Conservation (phyloP, 2,113 vertebrate species). For the Trinectes maculatus region DNA sequence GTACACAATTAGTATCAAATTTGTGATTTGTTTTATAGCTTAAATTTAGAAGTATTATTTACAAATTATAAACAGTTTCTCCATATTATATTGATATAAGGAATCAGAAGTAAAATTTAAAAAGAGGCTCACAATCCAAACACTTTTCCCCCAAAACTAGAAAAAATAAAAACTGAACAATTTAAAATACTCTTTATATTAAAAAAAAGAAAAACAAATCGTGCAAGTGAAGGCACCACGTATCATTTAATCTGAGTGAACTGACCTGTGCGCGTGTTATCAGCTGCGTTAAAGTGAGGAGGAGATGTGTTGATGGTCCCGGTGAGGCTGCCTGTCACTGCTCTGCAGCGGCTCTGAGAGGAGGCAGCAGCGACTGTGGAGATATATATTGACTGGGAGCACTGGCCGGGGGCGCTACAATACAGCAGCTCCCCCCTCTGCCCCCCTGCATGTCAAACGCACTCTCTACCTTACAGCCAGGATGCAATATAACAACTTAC, state of each 20-base stretch:
- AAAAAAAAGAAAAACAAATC: neutral
- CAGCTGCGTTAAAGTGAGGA: neutral
- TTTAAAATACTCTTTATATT: neutral
- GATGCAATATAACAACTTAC: conserved; percentile 57
- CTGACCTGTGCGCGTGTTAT: neutral
- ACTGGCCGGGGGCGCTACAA: conserved; percentile 77
- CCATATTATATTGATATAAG: neutral
- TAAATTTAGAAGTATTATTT: too few species aligned
- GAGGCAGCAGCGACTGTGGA: conserved; percentile 65
- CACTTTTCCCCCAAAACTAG: too few species aligned
- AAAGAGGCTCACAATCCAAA: neutral
- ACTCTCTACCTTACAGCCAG: conserved; percentile 68
- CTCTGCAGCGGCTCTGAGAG: conserved; percentile 65
- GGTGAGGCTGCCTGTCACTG: conserved; percentile 57
- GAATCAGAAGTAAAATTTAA: neutral
- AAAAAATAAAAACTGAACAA: neutral
- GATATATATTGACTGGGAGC: conserved; percentile 84
- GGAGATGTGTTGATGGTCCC: conserved; percentile 46
- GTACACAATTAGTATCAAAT: too few species aligned
- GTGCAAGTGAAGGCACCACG: neutral
- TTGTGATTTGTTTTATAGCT: too few species aligned
- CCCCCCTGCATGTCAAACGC: conserved; percentile 61
- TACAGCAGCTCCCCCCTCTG: conserved; percentile 57
- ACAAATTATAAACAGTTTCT: too few species aligned
- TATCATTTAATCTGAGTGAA: neutral